Conservation (phyloP, 2,797 vertebrate genomes). For the Halcyon chelicuti region DNA sequence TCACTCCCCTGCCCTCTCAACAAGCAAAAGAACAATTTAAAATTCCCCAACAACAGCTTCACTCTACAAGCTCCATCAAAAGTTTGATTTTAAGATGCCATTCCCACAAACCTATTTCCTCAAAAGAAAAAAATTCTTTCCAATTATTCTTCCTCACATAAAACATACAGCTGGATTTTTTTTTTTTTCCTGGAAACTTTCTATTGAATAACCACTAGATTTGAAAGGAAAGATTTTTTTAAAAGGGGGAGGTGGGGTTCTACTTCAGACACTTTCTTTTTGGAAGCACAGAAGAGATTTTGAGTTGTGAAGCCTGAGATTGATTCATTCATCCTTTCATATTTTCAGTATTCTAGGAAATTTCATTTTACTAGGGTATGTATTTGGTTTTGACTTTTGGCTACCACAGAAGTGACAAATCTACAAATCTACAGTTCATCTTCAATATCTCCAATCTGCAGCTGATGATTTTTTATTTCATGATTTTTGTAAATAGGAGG, state of each 20-base stretch:
- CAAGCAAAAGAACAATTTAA: background rate
- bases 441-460: background rate
- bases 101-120: background rate
- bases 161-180: background rate
- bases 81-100: background rate
- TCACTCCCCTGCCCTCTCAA: background rate
- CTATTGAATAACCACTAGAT: background rate
- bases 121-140: background rate
- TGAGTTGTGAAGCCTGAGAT: background rate
- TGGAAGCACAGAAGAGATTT: background rate
- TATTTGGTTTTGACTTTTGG: background rate
- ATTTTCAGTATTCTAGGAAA: background rate
- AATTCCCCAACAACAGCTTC: background rate
- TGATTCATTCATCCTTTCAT: background rate
- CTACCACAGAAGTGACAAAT: background rate
- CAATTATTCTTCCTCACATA: background rate
- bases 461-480: background rate
- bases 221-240: background rate
- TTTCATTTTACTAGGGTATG: background rate
- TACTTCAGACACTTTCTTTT: background rate
- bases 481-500: background rate
- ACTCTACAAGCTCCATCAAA: background rate
- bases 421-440: background rate
- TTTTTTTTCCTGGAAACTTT: background rate
- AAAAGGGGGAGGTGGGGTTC: background rate